Conservation (phyloP, 2,888 invertebrate species). For the Scaptomyza cyrtandrae region DNA sequence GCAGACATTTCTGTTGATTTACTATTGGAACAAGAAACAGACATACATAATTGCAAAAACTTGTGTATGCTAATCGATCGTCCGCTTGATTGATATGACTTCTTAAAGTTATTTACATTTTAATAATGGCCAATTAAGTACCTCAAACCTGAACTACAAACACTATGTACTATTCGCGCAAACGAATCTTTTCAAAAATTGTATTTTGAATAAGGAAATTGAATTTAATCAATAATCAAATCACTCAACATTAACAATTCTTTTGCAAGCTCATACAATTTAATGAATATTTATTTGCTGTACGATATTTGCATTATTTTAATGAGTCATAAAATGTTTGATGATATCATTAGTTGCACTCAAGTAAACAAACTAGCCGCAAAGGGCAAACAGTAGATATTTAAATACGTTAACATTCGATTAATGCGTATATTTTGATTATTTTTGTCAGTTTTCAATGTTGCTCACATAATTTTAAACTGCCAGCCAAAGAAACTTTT, state of each 20-base stretch:
- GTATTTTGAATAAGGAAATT: conserved; percentile 46
- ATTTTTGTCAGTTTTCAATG: conserved; percentile 60
- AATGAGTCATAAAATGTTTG: neutral
- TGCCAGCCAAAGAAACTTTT: conserved; percentile 18
- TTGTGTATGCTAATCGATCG: conserved; percentile 77
- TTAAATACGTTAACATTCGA: conserved; percentile 48
- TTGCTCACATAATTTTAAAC: conserved; percentile 59
- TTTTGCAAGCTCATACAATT: conserved; percentile 43
- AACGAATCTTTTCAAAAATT: neutral
- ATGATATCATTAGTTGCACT: conserved; percentile 23
- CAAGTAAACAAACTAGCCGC: conserved; percentile 6
- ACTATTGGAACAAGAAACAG: conserved; percentile 52
- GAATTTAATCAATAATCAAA: conserved; percentile 12
- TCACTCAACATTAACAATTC: conserved; percentile 17
- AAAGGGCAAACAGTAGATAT: conserved; percentile 15
- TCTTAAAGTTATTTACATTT: conserved; percentile 72
- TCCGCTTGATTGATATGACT: conserved; percentile 63
- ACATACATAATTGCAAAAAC: conserved; percentile 69
- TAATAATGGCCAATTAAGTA: conserved; percentile 61
- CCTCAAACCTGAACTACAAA: conserved; percentile 49
- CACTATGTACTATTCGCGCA: neutral
- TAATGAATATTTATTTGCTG: conserved; percentile 18
- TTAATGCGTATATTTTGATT: conserved; percentile 40
- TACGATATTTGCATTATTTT: no score
- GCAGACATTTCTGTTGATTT: conserved; percentile 76